Evolutionary conservation across 2,113 vertebrate species (phyloP).

Genomic region (Chlamydotis undulata): DNA sequence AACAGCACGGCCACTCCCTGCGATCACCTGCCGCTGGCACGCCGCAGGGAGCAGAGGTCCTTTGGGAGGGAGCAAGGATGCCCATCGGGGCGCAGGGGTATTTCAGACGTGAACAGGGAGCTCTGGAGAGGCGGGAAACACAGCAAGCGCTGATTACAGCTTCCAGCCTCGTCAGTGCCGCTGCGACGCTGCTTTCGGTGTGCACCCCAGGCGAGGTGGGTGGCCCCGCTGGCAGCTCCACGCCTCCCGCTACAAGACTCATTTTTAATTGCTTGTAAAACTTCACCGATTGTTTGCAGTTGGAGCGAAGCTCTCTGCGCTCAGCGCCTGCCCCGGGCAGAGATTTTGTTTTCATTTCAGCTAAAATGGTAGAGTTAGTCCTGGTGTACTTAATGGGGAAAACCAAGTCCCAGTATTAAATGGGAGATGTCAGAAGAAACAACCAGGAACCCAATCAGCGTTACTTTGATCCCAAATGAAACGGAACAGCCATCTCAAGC

Average conservation of each 20-base stretch:
- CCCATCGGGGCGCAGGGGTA: fast-evolving
- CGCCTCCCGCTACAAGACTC: neutral
- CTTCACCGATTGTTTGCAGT: neutral
- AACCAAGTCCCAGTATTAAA: neutral
- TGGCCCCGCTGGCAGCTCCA: neutral
- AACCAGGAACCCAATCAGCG: neutral
- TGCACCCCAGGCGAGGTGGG: neutral
- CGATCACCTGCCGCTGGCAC: neutral
- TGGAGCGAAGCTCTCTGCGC: fast-evolving
- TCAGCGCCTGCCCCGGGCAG: neutral
- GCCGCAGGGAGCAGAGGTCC: fast-evolving
- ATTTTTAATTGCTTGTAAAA: slow-evolving; percentile 1
- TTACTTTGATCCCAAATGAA: slow-evolving; percentile 9
- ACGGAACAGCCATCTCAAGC: neutral
- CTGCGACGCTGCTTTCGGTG: fast-evolving
- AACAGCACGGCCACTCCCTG: fast-evolving
- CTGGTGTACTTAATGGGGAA: neutral
- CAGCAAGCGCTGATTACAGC: fast-evolving
- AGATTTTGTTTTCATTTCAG: neutral
- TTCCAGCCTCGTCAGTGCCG: neutral
- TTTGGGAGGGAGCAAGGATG: neutral
- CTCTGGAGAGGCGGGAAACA: neutral
- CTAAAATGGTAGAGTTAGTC: neutral
- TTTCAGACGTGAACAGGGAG: fast-evolving
- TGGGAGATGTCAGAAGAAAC: neutral